Conservation (phyloP, 2,888 invertebrate genomes). For the Danaus chrysippus region DNA sequence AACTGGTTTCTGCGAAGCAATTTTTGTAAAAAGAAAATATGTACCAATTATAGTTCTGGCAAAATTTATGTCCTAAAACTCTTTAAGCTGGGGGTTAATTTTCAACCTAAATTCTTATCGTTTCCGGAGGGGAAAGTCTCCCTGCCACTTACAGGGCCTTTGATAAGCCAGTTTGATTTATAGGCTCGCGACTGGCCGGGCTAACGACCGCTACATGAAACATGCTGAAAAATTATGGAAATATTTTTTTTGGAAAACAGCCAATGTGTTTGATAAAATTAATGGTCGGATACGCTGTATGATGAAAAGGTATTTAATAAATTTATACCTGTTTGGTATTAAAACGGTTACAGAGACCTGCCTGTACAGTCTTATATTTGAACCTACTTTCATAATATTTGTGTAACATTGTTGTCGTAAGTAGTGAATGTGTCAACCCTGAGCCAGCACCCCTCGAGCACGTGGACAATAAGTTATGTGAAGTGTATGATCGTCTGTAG, state of each 20-base stretch:
- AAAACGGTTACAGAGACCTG: too few relatives aligned
- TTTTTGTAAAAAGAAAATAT: slow-evolving; percentile 17
- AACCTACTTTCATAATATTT: neutral
- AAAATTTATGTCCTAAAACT: slow-evolving; percentile 9
- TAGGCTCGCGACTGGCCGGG: slow-evolving; percentile 28
- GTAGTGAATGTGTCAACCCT: neutral
- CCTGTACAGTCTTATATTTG: too few relatives aligned
- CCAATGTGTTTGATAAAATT: neutral
- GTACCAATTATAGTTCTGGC: slow-evolving; percentile 18
- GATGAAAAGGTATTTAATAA: too few relatives aligned
- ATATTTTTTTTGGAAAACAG: neutral
- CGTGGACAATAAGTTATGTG: slow-evolving; percentile 10
- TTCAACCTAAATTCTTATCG: slow-evolving; percentile 32
- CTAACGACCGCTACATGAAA: slow-evolving; percentile 11
- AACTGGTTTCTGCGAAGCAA: neutral
- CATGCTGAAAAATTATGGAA: neutral
- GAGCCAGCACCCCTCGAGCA: slow-evolving; percentile 1
- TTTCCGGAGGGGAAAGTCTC: slow-evolving; percentile 27
- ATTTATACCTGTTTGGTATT: too few relatives aligned
- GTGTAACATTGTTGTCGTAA: neutral
- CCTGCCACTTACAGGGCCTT: slow-evolving; percentile 26
- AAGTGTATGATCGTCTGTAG: slow-evolving; percentile 22
- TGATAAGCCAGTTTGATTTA: slow-evolving; percentile 30
- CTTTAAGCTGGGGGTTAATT: slow-evolving; percentile 7
- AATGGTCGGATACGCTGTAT: neutral